Evolutionary conservation across 2,113 vertebrate species (phyloP).

Genomic region (Entomyzon cyanotis): DNA sequence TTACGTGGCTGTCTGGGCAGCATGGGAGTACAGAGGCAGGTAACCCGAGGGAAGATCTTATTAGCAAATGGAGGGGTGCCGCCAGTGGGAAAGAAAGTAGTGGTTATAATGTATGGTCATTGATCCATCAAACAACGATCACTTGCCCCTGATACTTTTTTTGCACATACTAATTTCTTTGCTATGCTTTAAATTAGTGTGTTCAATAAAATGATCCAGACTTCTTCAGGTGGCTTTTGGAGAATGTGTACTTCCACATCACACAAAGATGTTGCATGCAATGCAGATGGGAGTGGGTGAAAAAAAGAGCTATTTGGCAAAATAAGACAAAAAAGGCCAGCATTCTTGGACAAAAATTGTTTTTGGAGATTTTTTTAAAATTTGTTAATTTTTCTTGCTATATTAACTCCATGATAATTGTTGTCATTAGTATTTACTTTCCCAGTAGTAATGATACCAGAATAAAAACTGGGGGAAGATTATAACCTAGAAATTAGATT

Average conservation of each 20-base stretch:
- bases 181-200: neutral
- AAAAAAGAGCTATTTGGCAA: neutral
- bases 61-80: neutral
- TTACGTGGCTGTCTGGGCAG: fast-evolving
- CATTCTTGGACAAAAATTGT: neutral
- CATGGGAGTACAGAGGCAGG: fast-evolving
- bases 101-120: neutral
- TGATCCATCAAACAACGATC: neutral
- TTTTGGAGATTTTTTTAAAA: neutral
- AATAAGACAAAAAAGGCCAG: neutral
- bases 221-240: neutral
- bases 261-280: neutral
- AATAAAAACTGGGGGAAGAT: neutral
- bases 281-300: neutral
- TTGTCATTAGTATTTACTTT: neutral
- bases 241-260: neutral
- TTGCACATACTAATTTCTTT: neutral
- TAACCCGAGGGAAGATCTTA: neutral
- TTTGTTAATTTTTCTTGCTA: neutral
- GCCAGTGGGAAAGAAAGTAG: neutral
- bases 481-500: neutral
- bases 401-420: neutral
- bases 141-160: neutral
- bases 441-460: neutral
- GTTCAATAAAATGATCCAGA: neutral